Evolutionary conservation across 2,797 vertebrate genomes (phyloP).

Genomic region (Leuciscus waleckii): DNA sequence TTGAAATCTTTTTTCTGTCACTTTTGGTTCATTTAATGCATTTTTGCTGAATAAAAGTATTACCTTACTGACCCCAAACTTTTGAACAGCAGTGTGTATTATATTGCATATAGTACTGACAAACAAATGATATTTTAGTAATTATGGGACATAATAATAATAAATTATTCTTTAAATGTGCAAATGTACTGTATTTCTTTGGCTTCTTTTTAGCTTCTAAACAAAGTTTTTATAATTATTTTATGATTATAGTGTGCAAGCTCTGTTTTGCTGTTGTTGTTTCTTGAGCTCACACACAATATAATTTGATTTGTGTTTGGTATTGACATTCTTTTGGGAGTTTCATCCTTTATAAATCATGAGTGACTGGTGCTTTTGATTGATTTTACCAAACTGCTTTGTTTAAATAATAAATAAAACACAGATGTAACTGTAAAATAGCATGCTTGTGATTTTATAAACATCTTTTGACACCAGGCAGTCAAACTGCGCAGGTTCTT

Average conservation of each 20-base stretch:
- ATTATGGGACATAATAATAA: neutral
- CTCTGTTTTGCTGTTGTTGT: neutral
- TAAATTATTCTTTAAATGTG: neutral
- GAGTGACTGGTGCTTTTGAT: neutral
- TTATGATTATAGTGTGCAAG: neutral
- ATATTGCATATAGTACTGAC: neutral
- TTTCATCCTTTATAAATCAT: neutral
- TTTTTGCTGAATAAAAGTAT: neutral
- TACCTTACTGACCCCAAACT: neutral
- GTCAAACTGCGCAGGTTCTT: conserved; percentile 1
- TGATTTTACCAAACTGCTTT: conserved; percentile 18
- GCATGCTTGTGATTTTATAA: conserved; percentile 11
- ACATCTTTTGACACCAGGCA: conserved; percentile 21
- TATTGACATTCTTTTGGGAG: neutral
- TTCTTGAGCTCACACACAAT: neutral
- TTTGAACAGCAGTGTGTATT: neutral
- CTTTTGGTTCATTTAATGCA: neutral
- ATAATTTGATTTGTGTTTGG: neutral
- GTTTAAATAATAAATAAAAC: conserved; percentile 24
- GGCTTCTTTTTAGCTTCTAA: neutral
- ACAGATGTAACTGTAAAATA: conserved; percentile 1
- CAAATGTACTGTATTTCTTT: neutral
- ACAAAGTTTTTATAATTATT: neutral
- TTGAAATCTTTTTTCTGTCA: neutral
- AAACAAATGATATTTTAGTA: neutral